Percentiles rank a stretch among this genome's conserved stretches.
Conservation (phyloP, 1,140 invertebrate genomes). For the Holotrichia oblita region DNA sequence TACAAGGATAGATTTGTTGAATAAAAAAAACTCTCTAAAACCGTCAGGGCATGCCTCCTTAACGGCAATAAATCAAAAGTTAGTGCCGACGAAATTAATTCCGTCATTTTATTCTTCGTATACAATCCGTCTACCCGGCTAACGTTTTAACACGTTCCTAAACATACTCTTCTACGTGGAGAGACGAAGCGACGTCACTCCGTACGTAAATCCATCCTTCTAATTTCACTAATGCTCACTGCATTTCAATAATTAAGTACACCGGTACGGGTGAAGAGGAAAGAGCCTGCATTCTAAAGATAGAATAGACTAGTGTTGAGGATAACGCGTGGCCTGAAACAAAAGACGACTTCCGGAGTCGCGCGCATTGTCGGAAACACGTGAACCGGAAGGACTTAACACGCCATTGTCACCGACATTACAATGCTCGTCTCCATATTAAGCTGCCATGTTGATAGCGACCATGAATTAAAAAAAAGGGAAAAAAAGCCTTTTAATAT, state of each 20-base stretch:
- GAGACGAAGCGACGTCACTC: neutral
- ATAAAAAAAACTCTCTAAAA: no score
- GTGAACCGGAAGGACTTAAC: conserved; percentile 43
- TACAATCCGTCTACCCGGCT: neutral
- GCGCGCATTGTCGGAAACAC: conserved; percentile 44
- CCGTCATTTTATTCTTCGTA: neutral
- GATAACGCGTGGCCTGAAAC: conserved; percentile 45
- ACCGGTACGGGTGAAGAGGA: conserved; percentile 23
- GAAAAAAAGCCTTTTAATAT: conserved; percentile 18
- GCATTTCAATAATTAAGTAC: conserved; percentile 41
- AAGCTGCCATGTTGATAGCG: conserved; percentile 37
- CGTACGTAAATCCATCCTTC: conserved; percentile 22
- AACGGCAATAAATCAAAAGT: neutral
- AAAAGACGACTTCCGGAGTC: conserved; percentile 43
- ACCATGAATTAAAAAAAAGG: conserved; percentile 22
- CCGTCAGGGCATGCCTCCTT: neutral
- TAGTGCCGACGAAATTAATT: neutral
- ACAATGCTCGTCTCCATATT: conserved; percentile 34
- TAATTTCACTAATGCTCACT: conserved; percentile 40
- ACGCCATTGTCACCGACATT: conserved; percentile 40
- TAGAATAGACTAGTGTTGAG: conserved; percentile 45
- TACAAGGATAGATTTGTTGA: no score
- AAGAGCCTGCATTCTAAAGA: conserved; percentile 44
- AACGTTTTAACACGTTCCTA: neutral
- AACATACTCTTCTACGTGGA: neutral